Percentiles rank a stretch among this genome's conserved stretches.
phyloP scores from a whole-genome alignment of 1,140 invertebrate genomes.

The Dryas iulia region DNA sequence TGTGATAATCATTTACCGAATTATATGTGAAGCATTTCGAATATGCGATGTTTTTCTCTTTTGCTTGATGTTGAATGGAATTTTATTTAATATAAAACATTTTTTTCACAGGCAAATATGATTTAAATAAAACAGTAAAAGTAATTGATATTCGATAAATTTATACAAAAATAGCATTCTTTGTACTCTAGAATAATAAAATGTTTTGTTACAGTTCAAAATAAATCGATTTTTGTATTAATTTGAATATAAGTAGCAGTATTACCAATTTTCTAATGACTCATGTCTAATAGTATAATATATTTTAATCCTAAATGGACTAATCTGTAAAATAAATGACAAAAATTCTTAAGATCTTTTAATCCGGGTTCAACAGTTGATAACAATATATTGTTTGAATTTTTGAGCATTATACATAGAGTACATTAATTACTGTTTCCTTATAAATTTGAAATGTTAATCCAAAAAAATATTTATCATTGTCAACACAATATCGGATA shows the following conservation, averaged over 20 bases:
- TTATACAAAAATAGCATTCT: not conserved
- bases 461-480: not conserved
- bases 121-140: not conserved
- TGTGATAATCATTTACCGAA: conserved; percentile 25
- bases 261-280: too few relatives aligned
- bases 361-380: too few relatives aligned
- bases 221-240: too few relatives aligned
- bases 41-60: not conserved
- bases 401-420: too few relatives aligned
- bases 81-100: not conserved
- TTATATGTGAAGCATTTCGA: conserved; percentile 4
- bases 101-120: not conserved
- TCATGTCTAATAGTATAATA: too few relatives aligned
- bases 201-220: not conserved
- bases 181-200: not conserved
- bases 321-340: too few relatives aligned
- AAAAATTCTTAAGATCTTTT: too few relatives aligned
- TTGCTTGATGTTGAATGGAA: not conserved
- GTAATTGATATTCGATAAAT: not conserved
- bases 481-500: conserved; percentile 51
- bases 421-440: too few relatives aligned
- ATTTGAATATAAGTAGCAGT: too few relatives aligned
- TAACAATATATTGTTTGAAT: too few relatives aligned
- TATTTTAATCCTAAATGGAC: too few relatives aligned
- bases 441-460: not conserved